Conservation (phyloP, 2,797 vertebrate genomes). For the Amblyraja radiata region DNA sequence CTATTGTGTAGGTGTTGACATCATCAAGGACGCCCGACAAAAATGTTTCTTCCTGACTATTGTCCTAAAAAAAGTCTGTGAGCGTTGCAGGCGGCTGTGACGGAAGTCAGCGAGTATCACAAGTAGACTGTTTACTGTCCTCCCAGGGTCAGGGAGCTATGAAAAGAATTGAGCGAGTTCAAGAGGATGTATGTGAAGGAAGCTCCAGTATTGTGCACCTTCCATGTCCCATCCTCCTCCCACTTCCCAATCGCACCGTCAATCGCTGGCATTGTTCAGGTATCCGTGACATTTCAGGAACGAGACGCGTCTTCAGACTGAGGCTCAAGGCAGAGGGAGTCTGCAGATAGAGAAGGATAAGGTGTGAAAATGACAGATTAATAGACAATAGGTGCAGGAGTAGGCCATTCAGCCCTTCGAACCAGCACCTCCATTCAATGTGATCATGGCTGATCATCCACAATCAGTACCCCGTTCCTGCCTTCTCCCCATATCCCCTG, state of each 20-base stretch:
- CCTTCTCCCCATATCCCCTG: too few species aligned
- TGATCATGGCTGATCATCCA: too few species aligned
- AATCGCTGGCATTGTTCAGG: neutral
- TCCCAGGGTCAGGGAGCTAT: neutral
- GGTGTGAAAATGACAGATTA: too few species aligned
- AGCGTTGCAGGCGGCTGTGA: neutral
- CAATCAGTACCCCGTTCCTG: too few species aligned
- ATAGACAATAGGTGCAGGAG: too few species aligned
- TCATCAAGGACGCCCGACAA: neutral
- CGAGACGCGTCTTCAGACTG: too few species aligned
- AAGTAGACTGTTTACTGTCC: neutral
- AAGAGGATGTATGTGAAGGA: conserved; percentile 8
- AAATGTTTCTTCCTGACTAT: conserved; percentile 10
- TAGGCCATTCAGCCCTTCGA: too few species aligned
- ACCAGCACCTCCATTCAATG: too few species aligned
- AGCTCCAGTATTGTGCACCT: conserved; percentile 2
- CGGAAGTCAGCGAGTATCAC: neutral
- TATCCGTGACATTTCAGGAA: neutral
- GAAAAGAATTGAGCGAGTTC: neutral
- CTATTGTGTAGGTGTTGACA: conserved; percentile 16
- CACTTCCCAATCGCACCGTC: neutral
- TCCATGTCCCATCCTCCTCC: neutral
- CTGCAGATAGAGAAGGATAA: too few species aligned
- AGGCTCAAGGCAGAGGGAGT: too few species aligned
- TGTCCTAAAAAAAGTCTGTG: neutral